Conservation (phyloP, 2,888 invertebrate species). For the Ophraella communa region DNA sequence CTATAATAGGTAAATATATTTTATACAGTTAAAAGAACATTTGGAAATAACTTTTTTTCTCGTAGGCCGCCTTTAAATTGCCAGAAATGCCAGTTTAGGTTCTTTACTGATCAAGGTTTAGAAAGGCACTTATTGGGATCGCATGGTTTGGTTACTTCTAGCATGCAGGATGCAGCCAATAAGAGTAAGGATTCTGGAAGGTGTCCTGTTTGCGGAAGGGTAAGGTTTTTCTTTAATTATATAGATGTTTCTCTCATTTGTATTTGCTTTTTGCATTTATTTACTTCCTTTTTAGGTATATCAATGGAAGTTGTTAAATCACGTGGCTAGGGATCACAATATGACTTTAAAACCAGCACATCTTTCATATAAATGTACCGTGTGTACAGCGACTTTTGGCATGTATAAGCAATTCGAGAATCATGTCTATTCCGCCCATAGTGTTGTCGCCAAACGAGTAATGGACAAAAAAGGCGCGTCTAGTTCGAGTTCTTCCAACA, state of each 20-base stretch:
- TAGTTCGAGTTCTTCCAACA: conserved; percentile 38
- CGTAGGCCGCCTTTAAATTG: conserved; percentile 87
- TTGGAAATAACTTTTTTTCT: too few relatives aligned
- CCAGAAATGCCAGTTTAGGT: conserved; percentile 94
- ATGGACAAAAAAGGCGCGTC: conserved; percentile 73
- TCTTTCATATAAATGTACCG: conserved; percentile 93
- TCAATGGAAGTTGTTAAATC: conserved; percentile 91
- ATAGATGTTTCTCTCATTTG: background rate
- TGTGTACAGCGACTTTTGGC: conserved; percentile 92
- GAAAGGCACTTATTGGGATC: conserved; percentile 94
- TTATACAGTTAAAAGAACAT: too few relatives aligned
- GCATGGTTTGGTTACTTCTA: conserved; percentile 93
- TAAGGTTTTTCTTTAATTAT: too few relatives aligned
- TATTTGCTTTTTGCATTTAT: background rate
- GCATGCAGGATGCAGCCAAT: conserved; percentile 95
- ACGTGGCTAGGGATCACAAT: conserved; percentile 90
- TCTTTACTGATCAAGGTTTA: conserved; percentile 96
- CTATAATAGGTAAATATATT: conserved; percentile 68
- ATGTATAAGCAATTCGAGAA: conserved; percentile 96
- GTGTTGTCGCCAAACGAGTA: conserved; percentile 85
- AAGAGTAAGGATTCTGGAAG: conserved; percentile 93
- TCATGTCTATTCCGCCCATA: conserved; percentile 92
- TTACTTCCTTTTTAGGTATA: conserved; percentile 72
- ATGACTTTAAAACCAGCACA: conserved; percentile 92
- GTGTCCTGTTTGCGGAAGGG: conserved; percentile 94